A percentile compares a stretch with the other conserved stretches of the same genome.
These are phyloP conservation scores for Bolinopsis microptera DNA, from an alignment of 37 sponge, comb jelly and placozoan species.

Conservation along the genomic window DNA sequence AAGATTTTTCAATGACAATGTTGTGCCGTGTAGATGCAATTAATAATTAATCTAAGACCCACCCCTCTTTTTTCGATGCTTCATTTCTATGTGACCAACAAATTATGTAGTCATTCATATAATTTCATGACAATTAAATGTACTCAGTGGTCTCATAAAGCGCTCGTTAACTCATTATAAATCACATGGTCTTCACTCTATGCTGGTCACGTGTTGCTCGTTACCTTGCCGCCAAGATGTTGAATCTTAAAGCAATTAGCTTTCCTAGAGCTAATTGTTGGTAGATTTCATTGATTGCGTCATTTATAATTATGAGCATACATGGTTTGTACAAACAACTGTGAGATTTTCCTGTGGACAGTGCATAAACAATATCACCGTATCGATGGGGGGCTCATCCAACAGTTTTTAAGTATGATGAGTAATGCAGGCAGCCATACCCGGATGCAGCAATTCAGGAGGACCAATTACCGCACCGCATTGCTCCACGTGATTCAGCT, in stretches of 20 bases:
- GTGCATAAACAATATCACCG: neutral
- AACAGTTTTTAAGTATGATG: neutral
- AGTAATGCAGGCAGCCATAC: neutral
- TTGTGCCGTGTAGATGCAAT: too few relatives aligned
- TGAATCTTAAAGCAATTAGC: neutral
- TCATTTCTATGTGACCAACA: too few relatives aligned
- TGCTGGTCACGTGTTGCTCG: neutral
- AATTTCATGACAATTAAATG: too few relatives aligned
- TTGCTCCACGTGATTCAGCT: neutral
- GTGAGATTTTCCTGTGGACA: neutral
- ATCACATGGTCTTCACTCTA: neutral
- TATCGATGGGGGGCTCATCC: neutral
- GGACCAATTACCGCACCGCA: neutral
- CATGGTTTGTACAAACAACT: neutral
- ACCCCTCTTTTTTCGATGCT: too few relatives aligned
- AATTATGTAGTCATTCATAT: too few relatives aligned
- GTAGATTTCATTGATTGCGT: neutral
- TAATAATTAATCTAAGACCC: too few relatives aligned
- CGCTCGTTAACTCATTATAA: neutral
- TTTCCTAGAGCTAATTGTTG: neutral
- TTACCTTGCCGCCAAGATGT: neutral
- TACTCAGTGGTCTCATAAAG: neutral
- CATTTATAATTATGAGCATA: neutral
- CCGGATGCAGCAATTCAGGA: neutral
- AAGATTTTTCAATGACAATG: too few relatives aligned